phyloP scores from a whole-genome alignment of 2,888 invertebrate species.

The Dorcus hopei region DNA sequence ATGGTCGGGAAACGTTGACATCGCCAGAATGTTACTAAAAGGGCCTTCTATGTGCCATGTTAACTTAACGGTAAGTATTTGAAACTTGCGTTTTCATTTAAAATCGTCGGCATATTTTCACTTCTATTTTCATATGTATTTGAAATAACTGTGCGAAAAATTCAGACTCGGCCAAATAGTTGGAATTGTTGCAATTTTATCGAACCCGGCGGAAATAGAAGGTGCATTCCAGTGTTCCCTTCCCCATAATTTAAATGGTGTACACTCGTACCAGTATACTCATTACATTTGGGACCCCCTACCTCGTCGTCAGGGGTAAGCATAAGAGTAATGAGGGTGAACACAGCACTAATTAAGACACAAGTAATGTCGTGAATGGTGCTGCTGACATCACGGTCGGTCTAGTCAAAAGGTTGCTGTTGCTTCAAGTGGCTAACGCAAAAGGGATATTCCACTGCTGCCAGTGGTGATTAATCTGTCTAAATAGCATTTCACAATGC shows the following conservation, averaged over 20 bases:
- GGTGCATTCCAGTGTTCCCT: conserved; percentile 8
- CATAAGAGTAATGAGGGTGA: conserved; percentile 16
- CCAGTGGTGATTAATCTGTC: conserved; percentile 41
- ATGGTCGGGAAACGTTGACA: conserved; percentile 89
- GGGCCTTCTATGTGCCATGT: conserved; percentile 81
- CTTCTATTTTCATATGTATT: background rate
- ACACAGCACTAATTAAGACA: conserved; percentile 35
- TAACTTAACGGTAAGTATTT: conserved; percentile 70
- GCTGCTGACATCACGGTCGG: conserved; percentile 28
- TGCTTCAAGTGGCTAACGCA: conserved; percentile 41
- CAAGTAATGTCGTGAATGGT: conserved; percentile 28
- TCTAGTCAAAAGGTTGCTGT: conserved; percentile 36
- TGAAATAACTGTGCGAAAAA: background rate
- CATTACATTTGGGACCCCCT: background rate
- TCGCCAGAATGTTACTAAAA: conserved; percentile 79
- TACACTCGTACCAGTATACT: conserved; percentile 3
- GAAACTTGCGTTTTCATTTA: too few relatives aligned
- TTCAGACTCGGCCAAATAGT: background rate
- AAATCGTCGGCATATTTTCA: background rate
- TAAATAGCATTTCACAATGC: conserved; percentile 35
- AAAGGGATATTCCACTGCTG: conserved; percentile 38
- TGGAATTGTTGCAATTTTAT: background rate
- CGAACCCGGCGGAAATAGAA: background rate
- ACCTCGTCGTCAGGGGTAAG: background rate
- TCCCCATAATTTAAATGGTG: conserved; percentile 6